Evolutionary conservation across 2,113 vertebrate genomes (phyloP), one percentile per base, ranked within the genome.

Genomic region (Oriolus oriolus): DNA sequence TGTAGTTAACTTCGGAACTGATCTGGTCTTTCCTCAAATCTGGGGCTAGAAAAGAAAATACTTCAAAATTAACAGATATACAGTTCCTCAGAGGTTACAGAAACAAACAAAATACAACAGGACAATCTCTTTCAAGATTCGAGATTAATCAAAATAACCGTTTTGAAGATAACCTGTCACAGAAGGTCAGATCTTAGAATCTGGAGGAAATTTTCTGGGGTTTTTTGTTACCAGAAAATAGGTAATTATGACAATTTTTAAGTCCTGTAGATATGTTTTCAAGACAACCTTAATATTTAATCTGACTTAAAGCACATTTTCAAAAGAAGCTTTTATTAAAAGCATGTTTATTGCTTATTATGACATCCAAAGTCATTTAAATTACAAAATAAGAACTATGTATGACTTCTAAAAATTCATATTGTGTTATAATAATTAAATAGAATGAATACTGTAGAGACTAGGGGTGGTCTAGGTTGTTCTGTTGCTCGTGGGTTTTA

Each of bases 21-120:
- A 95, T 94, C 37, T 94, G 87, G 65, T 97, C 97, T 97, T 90
- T 98, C 66, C 87, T 97, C 63, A 95, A 37, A 21, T 93, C 98
- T 98, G 47, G 17, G 33, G 65, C 21, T 27, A 54, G 22, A n/a
- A 59, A 82, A 57, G 21, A 42, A 26, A 64, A 37, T 44, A 75
- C 26, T 74, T 68, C 16, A 26, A 82, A 71, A 41, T 87, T 33
- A 71, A 26, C 19, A 82, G 20, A 52, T 70, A 54, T 8, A 6
- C 9, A 69, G 85, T 77, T 84, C 28, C 45, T 87, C 59, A 35
- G 47, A 47, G 16, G 22, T 83, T 65, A 87, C 23, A 85, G 60
- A 65, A 73, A 39, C 14, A 44, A 84, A 60, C 13, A 52, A 91
- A 71, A 56, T 6, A 44, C 7, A 80, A 39, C 35, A 83, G 37